Percentiles rank a stretch among this genome's conserved stretches.
phyloP scores from a whole-genome alignment of 2,797 vertebrate genomes.

The Silurus aristotelis region DNA sequence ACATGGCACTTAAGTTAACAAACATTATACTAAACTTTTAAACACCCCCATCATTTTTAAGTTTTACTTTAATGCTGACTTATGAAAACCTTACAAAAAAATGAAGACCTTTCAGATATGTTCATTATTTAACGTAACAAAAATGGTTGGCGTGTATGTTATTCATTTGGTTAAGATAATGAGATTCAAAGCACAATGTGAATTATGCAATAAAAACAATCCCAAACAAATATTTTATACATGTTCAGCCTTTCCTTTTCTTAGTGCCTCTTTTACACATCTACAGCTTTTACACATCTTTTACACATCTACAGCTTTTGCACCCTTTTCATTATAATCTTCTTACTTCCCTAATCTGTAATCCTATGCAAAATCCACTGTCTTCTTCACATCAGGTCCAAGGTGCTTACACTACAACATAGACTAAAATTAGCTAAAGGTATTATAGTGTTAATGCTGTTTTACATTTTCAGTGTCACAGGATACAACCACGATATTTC shows the following conservation, averaged over 20 bases:
- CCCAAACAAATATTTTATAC: not conserved
- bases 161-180: not conserved
- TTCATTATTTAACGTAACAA: not conserved
- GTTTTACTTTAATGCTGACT: not conserved
- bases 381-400: not conserved
- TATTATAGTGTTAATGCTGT: not conserved
- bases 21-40: not conserved
- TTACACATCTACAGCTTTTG: not conserved
- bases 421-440: too few relatives aligned
- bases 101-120: not conserved
- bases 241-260: not conserved
- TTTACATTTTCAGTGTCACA: not conserved
- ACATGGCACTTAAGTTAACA: not conserved
- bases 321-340: not conserved
- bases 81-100: not conserved
- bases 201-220: not conserved
- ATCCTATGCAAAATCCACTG: not conserved
- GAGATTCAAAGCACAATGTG: not conserved
- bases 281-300: not conserved
- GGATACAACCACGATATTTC: not conserved
- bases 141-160: not conserved
- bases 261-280: not conserved
- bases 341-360: not conserved
- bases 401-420: not conserved
- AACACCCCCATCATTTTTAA: not conserved